Evolutionary conservation across 2,797 vertebrate species (phyloP), one percentile per base, ranked within the genome.

Genomic region (Pterois miles): DNA sequence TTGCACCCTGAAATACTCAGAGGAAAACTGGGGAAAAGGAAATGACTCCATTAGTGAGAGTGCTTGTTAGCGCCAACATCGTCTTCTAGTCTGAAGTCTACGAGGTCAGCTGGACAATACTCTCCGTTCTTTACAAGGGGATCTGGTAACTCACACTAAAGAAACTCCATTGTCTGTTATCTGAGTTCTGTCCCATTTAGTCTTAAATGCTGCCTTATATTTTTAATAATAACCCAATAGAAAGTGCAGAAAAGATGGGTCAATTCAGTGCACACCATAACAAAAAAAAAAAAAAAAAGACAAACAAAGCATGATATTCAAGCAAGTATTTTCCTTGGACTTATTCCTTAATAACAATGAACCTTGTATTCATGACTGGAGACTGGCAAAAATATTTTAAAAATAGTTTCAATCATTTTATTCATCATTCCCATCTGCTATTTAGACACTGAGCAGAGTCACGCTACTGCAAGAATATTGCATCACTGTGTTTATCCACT

Each of bases 31-130:
- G 58, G 67, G 50, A 16, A 80, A 82, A 74, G 68, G 72, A 89
- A 88, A 74, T 84, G 78, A 74, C 80, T 88, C 85, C 88, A 91
- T 92, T 92, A 91, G 78, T 71, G 68, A 80, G 65, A 89, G 85
- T 85, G 81, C 71, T 82, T 81, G 65, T 80, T 84, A 82, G 71
- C 46, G 33, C 29, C 59, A 74, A 74, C 62, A 48, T 80, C 48
- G 48, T 81, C 75, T 62, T 79, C 54, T 56, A 50, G 58, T 66
- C 77, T 78, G 79, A 85, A 73, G 75, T 78, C 48, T 65, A 68
- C 31, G 13, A 83, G 72, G 78, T 90, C 83, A 79, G 53, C 72
- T 64, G 58, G 79, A 84, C 76, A 75, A 71, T n/a, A 60, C 68
- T 69, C 65, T 25, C 4, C 74, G 62, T 65, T 74, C 58, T 82